Base-by-base conservation (phyloP, 2,113 vertebrate species). In the Polyodon spathula region DNA sequence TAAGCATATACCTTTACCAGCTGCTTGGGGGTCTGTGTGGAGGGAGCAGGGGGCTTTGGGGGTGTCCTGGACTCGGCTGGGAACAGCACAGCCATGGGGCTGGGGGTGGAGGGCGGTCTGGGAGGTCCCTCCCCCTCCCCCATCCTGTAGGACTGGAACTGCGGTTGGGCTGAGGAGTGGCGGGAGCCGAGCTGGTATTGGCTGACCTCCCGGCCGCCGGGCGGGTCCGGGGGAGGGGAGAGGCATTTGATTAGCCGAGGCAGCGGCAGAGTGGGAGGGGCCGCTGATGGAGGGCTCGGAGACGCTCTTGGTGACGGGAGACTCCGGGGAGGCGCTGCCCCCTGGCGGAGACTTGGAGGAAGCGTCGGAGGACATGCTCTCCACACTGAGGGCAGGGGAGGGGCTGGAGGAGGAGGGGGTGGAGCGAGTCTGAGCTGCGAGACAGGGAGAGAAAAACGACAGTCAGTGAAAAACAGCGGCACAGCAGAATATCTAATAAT, bases 321-420 rank as follows among this genome's bases (percentile, higher is more conserved):
- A 77, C 15, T 77, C 80, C 71, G 80, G 59, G 54, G 9, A 39
- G 43, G 66, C 56, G 46, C 62, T 0, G 37, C 77, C 73, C 41
- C 60, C 64, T 2, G 68, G 38, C 0, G 74, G 66, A 1, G 65
- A 67, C 61, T 77, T 92, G 73, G 81, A 75, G 48, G 84, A 85
- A 71, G 84, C 73, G 71, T 91, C 88, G 0, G 88, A 87, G 0
- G 90, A 84, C 73, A 98, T 86, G 72, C 93, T 97, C 72, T 98
- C 96, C 1, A 87, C 86, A 5, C 95, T 98, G 62, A 90, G 89
- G 62, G 94, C 93, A 68, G 93, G 91, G 27, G 94, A 97, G 0
- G 94, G 93, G n/a, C 88, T 84, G 64, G 92, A 85, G 40, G 93
- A 92, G 56, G 93, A 91, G 0, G 92, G 87, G 80, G 93, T 90